A percentile compares a stretch with the other conserved stretches of the same genome.
phyloP scores from a whole-genome alignment of 2,888 invertebrate species.

The Tupiocoris notatus region DNA sequence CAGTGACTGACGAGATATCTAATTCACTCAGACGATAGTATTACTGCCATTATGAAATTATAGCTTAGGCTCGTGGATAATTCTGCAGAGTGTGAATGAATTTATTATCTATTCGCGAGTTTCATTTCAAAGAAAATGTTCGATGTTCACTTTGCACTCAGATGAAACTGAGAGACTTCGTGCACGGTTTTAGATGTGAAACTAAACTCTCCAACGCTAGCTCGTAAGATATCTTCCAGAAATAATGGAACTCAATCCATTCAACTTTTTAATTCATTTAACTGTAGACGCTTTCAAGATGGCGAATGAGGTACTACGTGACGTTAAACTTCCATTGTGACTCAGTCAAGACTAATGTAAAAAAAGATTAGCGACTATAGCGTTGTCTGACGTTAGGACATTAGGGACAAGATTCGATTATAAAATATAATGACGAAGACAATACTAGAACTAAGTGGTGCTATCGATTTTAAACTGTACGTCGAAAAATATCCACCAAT shows the following conservation, averaged over 20 bases:
- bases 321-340: background rate
- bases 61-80: too few relatives aligned
- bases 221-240: background rate
- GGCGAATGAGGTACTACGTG: background rate
- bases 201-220: background rate
- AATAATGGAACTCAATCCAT: background rate
- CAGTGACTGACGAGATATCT: too few relatives aligned
- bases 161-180: background rate
- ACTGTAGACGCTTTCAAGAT: background rate
- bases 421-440: constrained; percentile 5
- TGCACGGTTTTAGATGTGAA: background rate
- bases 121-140: background rate
- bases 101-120: background rate
- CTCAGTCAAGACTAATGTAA: constrained; percentile 22
- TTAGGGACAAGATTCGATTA: background rate
- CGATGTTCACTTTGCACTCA: background rate
- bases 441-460: constrained; percentile 41
- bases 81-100: background rate
- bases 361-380: background rate
- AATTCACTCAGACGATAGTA: background rate
- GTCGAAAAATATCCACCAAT: constrained; percentile 11
- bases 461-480: constrained; percentile 20
- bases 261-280: background rate
- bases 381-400: background rate
- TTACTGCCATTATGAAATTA: background rate